These are phyloP conservation scores for Micropoecilia bifurca DNA, from an alignment of 2,797 vertebrate species.

Conservation along the genomic window DNA sequence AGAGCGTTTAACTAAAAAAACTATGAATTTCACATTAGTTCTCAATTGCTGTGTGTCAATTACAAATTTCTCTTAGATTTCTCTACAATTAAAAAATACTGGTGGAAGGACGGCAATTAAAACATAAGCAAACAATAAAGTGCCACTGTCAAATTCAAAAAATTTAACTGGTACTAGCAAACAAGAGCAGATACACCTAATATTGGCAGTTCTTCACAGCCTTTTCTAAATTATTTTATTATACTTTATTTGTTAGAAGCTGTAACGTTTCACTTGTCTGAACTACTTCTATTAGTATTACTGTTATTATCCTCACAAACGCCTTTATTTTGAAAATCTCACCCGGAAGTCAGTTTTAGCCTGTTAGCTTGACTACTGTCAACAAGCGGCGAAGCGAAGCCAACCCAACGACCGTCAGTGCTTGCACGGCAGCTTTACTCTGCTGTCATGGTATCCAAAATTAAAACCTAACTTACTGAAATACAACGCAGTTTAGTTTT, in stretches of 20 bases:
- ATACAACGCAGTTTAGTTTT: neutral
- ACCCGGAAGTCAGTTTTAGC: constrained; percentile 21
- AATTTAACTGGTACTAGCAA: neutral
- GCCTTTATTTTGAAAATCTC: constrained; percentile 26
- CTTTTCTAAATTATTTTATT: neutral
- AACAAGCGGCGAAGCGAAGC: neutral
- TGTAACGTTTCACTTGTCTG: neutral
- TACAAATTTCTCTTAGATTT: neutral
- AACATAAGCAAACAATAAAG: neutral
- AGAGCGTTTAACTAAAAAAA: neutral
- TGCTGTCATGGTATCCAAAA: neutral
- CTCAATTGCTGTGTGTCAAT: neutral
- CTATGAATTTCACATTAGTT: neutral
- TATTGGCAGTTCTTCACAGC: no score
- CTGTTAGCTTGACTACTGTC: constrained; percentile 26
- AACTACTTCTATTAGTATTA: neutral
- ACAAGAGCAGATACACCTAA: neutral
- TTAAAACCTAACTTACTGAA: neutral
- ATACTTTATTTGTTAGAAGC: neutral
- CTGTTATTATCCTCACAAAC: neutral
- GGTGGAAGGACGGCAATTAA: neutral
- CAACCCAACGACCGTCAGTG: constrained; percentile 25
- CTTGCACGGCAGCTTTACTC: neutral
- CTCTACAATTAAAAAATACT: neutral
- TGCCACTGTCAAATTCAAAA: neutral